Base-by-base conservation (phyloP, 2,888 invertebrate species). In the Lamellibrachia satsuma region DNA sequence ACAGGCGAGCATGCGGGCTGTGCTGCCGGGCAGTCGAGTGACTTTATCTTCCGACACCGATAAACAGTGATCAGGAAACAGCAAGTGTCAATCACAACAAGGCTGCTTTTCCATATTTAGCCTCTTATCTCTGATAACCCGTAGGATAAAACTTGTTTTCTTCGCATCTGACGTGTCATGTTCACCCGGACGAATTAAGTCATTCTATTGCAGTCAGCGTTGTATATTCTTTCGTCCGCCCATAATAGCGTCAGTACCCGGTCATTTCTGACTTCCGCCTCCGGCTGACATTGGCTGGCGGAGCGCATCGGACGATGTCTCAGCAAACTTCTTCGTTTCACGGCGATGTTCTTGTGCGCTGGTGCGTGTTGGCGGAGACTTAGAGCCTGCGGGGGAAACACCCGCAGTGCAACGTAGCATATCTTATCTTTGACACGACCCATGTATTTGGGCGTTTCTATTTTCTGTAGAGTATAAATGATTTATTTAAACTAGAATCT, bases 201-300 rank as follows among this genome's bases (percentile, higher is more conserved):
- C 75, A 15, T 75, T 75, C 75, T 75, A 75, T 22, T 2, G 75
- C 75, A 75, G 75, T 75, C 75, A 75, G 75, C 22, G 22, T 22
- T 22, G 22, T 22, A 75, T 75, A 75, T 75, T 75, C 75, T 75
- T 75, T 75, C 75, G 22, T 55, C 75, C 75, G n/a, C 75, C 75
- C 22, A 75, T 75, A 75, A 75, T 75, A 22, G 75, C 22, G 75
- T 6, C 75, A n/a, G 60, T 75, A 75, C 75, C 75, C 75, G 75
- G 75, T 75, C 75, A 75, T 75, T 75, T 75, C 75, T 75, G 75
- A 75, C 75, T 75, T 75, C 75, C 75, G 75, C 75, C 75, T 15
- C 22, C 22, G 75, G 75, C 75, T 22, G 15, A 3, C 75, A 22
- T 15, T 75, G 75, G 75, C 75, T 15, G 22, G 6, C 75, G 75